Base-by-base conservation (phyloP, 2,888 invertebrate species). In the Miltochrista miniata region DNA sequence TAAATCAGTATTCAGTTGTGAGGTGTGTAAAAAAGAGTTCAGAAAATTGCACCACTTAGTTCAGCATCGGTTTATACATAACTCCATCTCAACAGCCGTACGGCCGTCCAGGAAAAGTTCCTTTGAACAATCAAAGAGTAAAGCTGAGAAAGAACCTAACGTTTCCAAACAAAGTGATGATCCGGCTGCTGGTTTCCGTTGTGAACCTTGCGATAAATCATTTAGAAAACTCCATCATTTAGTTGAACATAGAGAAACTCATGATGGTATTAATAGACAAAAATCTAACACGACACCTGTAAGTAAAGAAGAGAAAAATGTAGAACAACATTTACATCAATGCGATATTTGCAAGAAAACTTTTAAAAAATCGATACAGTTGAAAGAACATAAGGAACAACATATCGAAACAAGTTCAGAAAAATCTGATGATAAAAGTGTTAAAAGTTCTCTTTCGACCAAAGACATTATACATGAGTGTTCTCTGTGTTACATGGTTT, bases 381-480 rank as follows among this genome's bases (percentile, higher is more conserved):
- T 92, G 39, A 82, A 87, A 31, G 92, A 92, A 59, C 92, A 92
- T 51, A 90, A 89, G 63, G 91, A 92, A 51, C 86, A 86, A 69
- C 92, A 91, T 61, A 58, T 77, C 1, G 90, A 91, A 45, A 82
- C 85, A 0, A 79, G 81, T 59, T 85, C 87, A 0, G 90, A 90
- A 57, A 90, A 89, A 61, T 86, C 88, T 0, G 90, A 90, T 50
- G 89, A 89, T 49, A 90, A 88, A 64, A 88, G 87, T 64, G 82
- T 84, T 1, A 85, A 89, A 51, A 89, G 88, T 63, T 76, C 84
- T 0, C 63, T 90, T 29, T 89, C 90, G 1, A 87, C 92, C 11
- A 90, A 79, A 70, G 92, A 92, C 51, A 92, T 92, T 44, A 92
- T 92, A 65, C 92, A 92, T 44, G 92, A 92, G 70, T 92, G 92